Evolutionary conservation across 2,888 invertebrate genomes (phyloP), one percentile per base, ranked within the genome.

Genomic region (Syrista parreyssii): DNA sequence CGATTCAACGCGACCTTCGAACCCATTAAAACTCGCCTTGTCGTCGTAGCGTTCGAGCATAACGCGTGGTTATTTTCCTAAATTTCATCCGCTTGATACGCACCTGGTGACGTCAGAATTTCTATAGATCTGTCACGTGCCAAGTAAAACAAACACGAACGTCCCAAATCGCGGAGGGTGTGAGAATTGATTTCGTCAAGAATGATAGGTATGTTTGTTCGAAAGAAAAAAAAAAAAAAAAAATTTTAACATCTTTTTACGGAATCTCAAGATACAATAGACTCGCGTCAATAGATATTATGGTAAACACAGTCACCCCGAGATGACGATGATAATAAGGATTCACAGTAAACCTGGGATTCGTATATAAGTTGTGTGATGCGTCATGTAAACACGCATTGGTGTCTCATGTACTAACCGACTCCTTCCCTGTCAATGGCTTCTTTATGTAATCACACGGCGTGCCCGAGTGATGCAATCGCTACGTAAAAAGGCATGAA

Each of bases 371-470:
- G 9, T n/a, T 32, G 0, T 32, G 0, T 11, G 31, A 71, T 71
- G 71, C 71, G 71, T 71, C 33, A 71, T 12, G 71, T 71, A 31
- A 71, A 71, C 31, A 12, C 31, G 71, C 71, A 31, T 31, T 33
- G 12, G 12, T 2, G 12, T 71, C 12, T 71, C 31, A 30, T 30
- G 32, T 1, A 71, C 71, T 31, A 31, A 15, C 71, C 71, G 71
- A 12, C 55, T 55, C 55, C 55, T 55, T 55, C 55, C 55, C 71
- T 71, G 71, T 71, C 71, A 71, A 71, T 71, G 31, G 71, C 71
- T 71, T 31, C 71, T 71, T 71, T 71, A 71, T 71, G 71, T 11
- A 71, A 71, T 71, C 71, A 15, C 71, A 33, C 71, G 71, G 12
- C 71, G 71, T 71, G 32, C 33, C 31, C 32, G 32, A 33, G 31